These are phyloP conservation scores for Datnioides undecimradiatus DNA, from an alignment of 2,113 vertebrate genomes.

Conservation along the genomic window DNA sequence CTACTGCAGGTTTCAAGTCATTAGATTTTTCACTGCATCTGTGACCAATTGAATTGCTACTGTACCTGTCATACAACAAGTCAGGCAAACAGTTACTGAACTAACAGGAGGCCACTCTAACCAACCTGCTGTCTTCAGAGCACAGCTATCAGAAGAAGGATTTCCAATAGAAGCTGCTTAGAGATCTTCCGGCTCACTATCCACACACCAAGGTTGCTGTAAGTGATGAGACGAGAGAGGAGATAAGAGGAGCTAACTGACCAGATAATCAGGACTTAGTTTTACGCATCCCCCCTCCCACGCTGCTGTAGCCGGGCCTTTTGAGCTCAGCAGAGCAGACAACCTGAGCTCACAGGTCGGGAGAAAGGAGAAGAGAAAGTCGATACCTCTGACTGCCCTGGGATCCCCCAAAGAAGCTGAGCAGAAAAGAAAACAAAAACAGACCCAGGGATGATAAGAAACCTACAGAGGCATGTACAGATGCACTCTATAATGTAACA, in stretches of 20 bases:
- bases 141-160: conserved; percentile 19
- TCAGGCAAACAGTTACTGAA: conserved; percentile 4
- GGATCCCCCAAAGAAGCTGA: conserved; percentile 29
- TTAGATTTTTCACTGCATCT: not conserved
- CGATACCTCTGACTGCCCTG: conserved; percentile 55
- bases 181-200: conserved; percentile 35
- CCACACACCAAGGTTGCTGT: conserved; percentile 33
- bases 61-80: not conserved
- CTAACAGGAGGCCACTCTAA: not conserved
- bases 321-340: conserved; percentile 66
- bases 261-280: conserved; percentile 64
- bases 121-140: conserved; percentile 16
- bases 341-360: conserved; percentile 55
- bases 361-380: conserved; percentile 55
- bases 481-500: not conserved
- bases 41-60: not conserved
- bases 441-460: conserved; percentile 19
- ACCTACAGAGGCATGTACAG: not conserved
- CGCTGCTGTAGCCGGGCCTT: conserved; percentile 33
- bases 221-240: conserved; percentile 33
- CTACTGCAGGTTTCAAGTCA: not conserved
- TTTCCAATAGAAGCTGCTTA: conserved; percentile 27
- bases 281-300: conserved; percentile 45
- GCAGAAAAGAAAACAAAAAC: conserved; percentile 21
- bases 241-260: conserved; percentile 67